Evolutionary conservation across 2,888 invertebrate genomes (phyloP).

Genomic region (Tortrix viridana): DNA sequence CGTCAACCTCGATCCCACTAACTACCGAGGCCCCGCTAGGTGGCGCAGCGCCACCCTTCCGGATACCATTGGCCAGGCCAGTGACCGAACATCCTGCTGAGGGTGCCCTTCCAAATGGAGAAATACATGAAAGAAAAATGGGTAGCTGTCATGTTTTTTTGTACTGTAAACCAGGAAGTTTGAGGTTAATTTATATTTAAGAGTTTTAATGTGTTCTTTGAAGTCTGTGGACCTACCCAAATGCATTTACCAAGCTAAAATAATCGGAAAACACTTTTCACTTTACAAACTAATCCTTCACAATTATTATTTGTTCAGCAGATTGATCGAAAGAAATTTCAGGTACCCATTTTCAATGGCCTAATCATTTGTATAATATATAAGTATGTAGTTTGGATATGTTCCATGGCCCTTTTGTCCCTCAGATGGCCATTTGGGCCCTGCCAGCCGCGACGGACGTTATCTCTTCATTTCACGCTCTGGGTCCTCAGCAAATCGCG

Average conservation of each 20-base stretch:
- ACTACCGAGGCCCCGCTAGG: conserved; percentile 12
- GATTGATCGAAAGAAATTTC: no score
- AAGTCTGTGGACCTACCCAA: no score
- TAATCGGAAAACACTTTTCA: no score
- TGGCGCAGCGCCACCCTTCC: conserved; percentile 16
- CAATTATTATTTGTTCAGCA: no score
- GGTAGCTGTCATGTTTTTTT: no score
- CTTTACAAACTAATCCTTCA: no score
- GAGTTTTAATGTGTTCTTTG: no score
- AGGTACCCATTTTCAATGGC: no score
- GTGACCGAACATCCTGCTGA: conserved; percentile 37
- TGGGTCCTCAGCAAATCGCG: conserved; percentile 51
- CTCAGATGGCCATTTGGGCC: conserved; percentile 29
- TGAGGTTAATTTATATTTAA: no score
- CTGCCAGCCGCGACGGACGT: conserved; percentile 48
- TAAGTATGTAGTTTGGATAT: not conserved
- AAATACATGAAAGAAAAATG: no score
- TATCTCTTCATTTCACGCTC: conserved; percentile 62
- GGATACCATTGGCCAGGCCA: conserved; percentile 31
- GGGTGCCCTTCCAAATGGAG: not conserved
- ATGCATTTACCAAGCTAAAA: no score
- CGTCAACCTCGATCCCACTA: conserved; percentile 12
- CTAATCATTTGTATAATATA: not conserved
- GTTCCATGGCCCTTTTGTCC: conserved; percentile 23
- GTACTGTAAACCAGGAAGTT: no score